A percentile compares a stretch with the other conserved stretches of the same genome.
Conservation (phyloP, 2,888 invertebrate species). For the Trissolcus brochymenae region DNA sequence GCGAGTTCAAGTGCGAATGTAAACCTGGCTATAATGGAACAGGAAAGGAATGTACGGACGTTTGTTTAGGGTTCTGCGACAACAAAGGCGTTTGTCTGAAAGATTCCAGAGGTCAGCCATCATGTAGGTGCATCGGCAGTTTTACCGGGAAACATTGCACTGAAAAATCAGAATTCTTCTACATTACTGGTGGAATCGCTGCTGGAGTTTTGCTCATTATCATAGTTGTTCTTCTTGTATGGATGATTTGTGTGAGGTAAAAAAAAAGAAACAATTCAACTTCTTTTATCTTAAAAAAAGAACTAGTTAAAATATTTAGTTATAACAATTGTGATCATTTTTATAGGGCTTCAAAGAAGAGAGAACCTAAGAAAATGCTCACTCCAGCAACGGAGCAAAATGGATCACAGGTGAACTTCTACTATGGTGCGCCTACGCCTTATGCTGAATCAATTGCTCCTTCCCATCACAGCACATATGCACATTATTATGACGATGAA, state of each 20-base stretch:
- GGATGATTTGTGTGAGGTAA: slow-evolving; percentile 97
- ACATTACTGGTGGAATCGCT: slow-evolving; percentile 95
- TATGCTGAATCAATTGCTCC: slow-evolving; percentile 97
- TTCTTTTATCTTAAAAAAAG: background rate
- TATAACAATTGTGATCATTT: background rate
- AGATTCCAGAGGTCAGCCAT: slow-evolving; percentile 88
- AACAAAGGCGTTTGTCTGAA: slow-evolving; percentile 93
- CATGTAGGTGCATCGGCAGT: slow-evolving; percentile 93
- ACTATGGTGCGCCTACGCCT: slow-evolving; percentile 95
- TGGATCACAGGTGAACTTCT: slow-evolving; percentile 96
- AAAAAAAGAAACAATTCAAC: background rate
- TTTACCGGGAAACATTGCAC: slow-evolving; percentile 93
- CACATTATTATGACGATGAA: slow-evolving; percentile 96
- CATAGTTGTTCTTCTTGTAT: slow-evolving; percentile 92
- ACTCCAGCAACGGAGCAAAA: slow-evolving; percentile 93
- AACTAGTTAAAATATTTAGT: background rate
- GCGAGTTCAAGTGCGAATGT: slow-evolving; percentile 93
- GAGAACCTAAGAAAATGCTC: slow-evolving; percentile 93
- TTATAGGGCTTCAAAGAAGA: slow-evolving; percentile 86
- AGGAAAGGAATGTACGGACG: slow-evolving; percentile 88
- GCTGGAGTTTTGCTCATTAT: slow-evolving; percentile 96
- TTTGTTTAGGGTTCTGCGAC: slow-evolving; percentile 90
- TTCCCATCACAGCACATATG: slow-evolving; percentile 96
- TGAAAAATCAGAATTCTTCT: slow-evolving; percentile 95
- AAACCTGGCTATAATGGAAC: slow-evolving; percentile 95